A percentile compares a stretch with the other conserved stretches of the same genome.
These are phyloP conservation scores for Orthonyx spaldingii DNA, from an alignment of 2,113 vertebrate species.

Conservation along the genomic window DNA sequence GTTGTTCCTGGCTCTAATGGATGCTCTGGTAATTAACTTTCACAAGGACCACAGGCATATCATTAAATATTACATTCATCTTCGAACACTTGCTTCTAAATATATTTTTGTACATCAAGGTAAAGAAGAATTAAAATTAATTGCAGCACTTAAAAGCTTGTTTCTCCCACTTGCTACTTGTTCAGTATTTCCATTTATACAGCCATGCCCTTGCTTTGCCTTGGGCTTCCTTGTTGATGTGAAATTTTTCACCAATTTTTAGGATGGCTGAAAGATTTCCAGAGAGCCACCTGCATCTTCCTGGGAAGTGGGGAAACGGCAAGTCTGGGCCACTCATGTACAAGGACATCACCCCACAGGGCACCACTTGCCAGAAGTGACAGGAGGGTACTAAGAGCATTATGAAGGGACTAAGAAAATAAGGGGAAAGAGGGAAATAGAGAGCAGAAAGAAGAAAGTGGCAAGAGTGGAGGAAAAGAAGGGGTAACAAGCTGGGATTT, in stretches of 20 bases:
- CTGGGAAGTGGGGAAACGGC: neutral
- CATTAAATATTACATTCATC: neutral
- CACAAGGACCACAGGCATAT: neutral
- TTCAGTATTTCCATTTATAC: neutral
- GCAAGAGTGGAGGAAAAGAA: neutral
- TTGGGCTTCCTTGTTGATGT: neutral
- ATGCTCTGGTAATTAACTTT: constrained; percentile 31
- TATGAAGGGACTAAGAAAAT: neutral
- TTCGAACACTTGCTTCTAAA: neutral
- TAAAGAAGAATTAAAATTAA: neutral
- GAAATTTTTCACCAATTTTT: neutral
- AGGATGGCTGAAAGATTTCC: neutral
- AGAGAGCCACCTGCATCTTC: neutral
- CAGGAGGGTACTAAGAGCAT: neutral
- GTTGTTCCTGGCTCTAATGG: neutral
- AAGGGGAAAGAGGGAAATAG: rapidly evolving
- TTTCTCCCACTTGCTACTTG: neutral
- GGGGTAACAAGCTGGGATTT: neutral
- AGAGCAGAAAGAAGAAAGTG: neutral
- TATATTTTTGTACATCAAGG: neutral
- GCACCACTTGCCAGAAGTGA: neutral
- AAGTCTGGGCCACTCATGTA: rapidly evolving
- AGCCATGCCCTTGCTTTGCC: neutral
- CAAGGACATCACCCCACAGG: neutral
- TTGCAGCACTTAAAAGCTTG: neutral